Percentiles rank a stretch among this genome's conserved stretches.
phyloP scores from a whole-genome alignment of 2,888 invertebrate genomes.

The Watsonalla cultraria region DNA sequence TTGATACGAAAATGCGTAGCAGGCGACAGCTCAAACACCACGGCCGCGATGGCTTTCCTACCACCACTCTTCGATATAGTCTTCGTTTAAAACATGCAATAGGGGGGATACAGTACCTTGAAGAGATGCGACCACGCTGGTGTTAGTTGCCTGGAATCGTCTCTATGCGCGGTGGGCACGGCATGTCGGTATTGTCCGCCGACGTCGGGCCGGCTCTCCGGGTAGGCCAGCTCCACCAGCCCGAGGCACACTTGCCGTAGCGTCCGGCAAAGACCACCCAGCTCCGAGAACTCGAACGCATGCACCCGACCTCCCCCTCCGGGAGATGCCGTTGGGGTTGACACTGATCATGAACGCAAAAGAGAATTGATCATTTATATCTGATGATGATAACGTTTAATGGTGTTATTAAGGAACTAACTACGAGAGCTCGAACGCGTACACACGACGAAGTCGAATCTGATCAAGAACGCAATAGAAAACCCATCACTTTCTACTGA shows the following conservation, averaged over 20 bases:
- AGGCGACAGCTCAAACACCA: too few relatives aligned
- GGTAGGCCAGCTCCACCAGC: conserved; percentile 91
- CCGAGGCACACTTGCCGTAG: conserved; percentile 90
- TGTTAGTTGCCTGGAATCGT: conserved; percentile 58
- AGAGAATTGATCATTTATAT: neutral
- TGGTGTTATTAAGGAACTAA: too few relatives aligned
- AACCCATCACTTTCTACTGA: too few relatives aligned
- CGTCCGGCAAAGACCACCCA: conserved; percentile 84
- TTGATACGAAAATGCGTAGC: too few relatives aligned
- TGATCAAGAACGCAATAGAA: conserved; percentile 26
- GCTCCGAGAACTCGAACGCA: conserved; percentile 85
- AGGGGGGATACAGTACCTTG: conserved; percentile 70
- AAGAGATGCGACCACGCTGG: conserved; percentile 89
- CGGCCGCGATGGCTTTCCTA: too few relatives aligned
- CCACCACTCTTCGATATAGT: too few relatives aligned
- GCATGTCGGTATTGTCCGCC: conserved; percentile 80
- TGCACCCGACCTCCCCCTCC: conserved; percentile 45
- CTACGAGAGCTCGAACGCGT: too few relatives aligned
- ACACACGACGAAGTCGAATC: too few relatives aligned
- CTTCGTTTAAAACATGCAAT: neutral
- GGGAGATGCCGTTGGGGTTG: conserved; percentile 3
- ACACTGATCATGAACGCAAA: conserved; percentile 29
- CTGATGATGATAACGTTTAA: too few relatives aligned
- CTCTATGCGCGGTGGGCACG: conserved; percentile 22
- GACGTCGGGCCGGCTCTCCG: conserved; percentile 83